These are phyloP conservation scores for Rattus rattus DNA, from an alignment of 2,113 vertebrate genomes.

Conservation along the genomic window DNA sequence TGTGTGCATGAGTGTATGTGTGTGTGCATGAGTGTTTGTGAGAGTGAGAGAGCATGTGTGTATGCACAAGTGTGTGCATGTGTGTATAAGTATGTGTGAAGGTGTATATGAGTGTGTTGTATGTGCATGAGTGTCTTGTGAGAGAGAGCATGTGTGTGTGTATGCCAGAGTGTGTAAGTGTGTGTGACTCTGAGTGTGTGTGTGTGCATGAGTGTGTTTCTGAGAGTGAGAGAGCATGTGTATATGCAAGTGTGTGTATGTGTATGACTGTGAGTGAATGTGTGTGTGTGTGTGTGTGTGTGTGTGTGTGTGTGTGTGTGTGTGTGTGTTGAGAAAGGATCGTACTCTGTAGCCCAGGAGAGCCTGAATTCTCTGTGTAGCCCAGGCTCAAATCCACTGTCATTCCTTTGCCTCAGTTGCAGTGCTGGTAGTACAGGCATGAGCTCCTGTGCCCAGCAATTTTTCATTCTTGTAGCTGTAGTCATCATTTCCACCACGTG, in stretches of 20 bases:
- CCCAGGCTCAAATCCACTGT: background rate
- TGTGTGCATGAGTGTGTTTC: background rate
- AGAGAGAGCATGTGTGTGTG: too few species aligned
- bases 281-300: background rate
- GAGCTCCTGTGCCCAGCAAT: background rate
- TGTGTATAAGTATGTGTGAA: too few species aligned
- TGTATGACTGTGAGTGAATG: background rate
- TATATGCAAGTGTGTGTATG: background rate
- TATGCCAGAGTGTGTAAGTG: too few species aligned
- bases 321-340: background rate
- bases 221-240: background rate
- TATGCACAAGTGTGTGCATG: too few species aligned
- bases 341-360: background rate
- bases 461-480: background rate
- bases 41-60: too few species aligned
- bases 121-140: too few species aligned
- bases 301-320: background rate
- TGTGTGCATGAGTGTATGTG: background rate
- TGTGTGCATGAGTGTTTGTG: background rate
- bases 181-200: background rate
- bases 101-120: too few species aligned
- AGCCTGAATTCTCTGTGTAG: background rate
- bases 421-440: background rate
- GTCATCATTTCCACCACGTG: conserved; percentile 44
- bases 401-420: background rate